Conservation (phyloP, 2,888 invertebrate genomes). For the Troglohyphantes excavatus region DNA sequence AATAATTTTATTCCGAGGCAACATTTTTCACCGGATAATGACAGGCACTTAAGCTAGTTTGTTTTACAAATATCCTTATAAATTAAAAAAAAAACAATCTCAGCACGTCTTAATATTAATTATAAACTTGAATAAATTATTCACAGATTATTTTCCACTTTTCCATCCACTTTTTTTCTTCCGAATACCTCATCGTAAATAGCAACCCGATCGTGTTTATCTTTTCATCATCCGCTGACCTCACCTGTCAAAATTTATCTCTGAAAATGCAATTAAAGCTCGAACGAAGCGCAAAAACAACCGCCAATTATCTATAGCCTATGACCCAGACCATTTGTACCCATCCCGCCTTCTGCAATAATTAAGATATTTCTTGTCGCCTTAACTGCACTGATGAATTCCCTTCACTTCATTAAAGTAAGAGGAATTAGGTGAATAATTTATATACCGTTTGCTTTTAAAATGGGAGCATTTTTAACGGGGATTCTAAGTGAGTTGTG, state of each 20-base stretch:
- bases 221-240: background rate
- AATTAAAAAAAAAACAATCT: too few species aligned
- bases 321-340: background rate
- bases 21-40: too few species aligned
- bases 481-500: background rate
- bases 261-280: background rate
- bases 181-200: background rate
- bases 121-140: too few species aligned
- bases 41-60: too few species aligned
- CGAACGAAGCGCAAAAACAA: background rate
- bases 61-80: too few species aligned
- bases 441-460: conserved; percentile 30
- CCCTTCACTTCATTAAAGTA: conserved; percentile 11
- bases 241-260: background rate
- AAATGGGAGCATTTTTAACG: background rate
- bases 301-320: conserved; percentile 18
- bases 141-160: too few species aligned
- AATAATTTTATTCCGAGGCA: too few species aligned
- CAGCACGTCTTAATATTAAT: too few species aligned
- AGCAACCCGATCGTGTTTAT: conserved; percentile 14
- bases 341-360: background rate
- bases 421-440: conserved; percentile 34
- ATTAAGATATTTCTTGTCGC: conserved; percentile 14
- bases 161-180: too few species aligned
- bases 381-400: background rate